Evolutionary conservation across 2,797 vertebrate genomes (phyloP).

Genomic region (Catharus ustulatus): DNA sequence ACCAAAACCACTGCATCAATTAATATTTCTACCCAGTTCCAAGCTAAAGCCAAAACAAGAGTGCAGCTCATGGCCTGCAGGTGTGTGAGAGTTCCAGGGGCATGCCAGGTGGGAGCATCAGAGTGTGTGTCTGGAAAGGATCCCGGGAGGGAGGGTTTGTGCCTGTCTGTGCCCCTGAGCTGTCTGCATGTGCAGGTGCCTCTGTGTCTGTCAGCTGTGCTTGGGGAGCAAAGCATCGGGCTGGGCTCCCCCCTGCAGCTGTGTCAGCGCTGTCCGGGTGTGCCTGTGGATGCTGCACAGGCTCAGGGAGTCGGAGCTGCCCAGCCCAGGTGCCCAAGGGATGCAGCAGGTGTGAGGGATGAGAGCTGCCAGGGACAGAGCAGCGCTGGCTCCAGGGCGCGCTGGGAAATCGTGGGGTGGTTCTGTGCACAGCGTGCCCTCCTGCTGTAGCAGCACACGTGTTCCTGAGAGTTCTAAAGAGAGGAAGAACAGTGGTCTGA

Average conservation of each 20-base stretch:
- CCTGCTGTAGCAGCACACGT: neutral
- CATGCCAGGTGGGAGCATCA: neutral
- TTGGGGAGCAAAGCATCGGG: neutral
- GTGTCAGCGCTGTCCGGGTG: neutral
- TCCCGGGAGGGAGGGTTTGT: neutral
- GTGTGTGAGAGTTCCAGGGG: neutral
- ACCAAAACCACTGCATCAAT: no score
- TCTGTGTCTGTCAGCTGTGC: neutral
- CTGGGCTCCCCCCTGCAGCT: neutral
- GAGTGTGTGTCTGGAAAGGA: neutral
- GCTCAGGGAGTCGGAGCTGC: no score
- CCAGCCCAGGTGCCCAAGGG: neutral
- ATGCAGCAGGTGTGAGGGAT: neutral
- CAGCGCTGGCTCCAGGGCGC: neutral
- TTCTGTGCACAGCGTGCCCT: neutral
- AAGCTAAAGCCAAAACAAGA: no score
- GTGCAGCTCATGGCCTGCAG: neutral
- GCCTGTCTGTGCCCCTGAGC: neutral
- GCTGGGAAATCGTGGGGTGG: neutral
- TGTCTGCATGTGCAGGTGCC: neutral
- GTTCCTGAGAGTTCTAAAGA: neutral
- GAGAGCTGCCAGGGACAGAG: neutral
- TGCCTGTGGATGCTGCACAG: neutral
- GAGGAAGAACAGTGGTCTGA: neutral
- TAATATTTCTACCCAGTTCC: no score